Conservation (phyloP, 2,888 invertebrate genomes). For the Macaria liturata region DNA sequence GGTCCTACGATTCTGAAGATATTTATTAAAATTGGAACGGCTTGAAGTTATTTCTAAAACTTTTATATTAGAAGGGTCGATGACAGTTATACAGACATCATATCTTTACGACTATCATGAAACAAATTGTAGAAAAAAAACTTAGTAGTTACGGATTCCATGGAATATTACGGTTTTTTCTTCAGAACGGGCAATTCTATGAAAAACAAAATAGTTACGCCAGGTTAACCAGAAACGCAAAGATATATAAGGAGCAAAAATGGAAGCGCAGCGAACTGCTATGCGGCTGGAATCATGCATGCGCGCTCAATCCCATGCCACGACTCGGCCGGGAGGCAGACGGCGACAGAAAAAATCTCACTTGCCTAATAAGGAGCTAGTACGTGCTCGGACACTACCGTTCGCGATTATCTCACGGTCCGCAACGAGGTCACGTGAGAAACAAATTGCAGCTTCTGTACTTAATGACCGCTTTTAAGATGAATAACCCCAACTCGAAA, state of each 20-base stretch:
- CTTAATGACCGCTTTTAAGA: conserved; percentile 59
- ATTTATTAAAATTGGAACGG: conserved; percentile 51
- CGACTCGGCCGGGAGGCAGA: conserved; percentile 42
- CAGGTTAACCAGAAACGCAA: conserved; percentile 35
- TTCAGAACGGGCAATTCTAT: background rate
- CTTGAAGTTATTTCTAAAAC: conserved; percentile 35
- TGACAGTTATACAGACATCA: conserved; percentile 45
- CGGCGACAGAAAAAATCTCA: conserved; percentile 61
- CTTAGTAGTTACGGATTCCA: background rate
- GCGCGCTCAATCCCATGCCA: conserved; percentile 58
- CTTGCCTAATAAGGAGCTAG: conserved; percentile 71
- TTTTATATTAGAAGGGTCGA: conserved; percentile 34
- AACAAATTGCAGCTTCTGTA: conserved; percentile 64
- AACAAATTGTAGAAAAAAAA: conserved; percentile 23
- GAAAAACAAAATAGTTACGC: conserved; percentile 7
- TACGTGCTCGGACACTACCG: conserved; percentile 76
- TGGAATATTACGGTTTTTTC: too few relatives aligned
- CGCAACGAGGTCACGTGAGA: conserved; percentile 73
- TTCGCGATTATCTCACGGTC: conserved; percentile 79
- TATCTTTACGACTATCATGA: conserved; percentile 39
- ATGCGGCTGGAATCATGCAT: conserved; percentile 54
- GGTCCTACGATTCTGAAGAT: conserved; percentile 39
- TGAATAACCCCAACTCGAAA: conserved; percentile 53
- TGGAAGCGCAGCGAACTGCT: conserved; percentile 47
- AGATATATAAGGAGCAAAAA: conserved; percentile 44